Evolutionary conservation across 2,888 invertebrate species (phyloP).

Genomic region (Subacronicta megacephala): DNA sequence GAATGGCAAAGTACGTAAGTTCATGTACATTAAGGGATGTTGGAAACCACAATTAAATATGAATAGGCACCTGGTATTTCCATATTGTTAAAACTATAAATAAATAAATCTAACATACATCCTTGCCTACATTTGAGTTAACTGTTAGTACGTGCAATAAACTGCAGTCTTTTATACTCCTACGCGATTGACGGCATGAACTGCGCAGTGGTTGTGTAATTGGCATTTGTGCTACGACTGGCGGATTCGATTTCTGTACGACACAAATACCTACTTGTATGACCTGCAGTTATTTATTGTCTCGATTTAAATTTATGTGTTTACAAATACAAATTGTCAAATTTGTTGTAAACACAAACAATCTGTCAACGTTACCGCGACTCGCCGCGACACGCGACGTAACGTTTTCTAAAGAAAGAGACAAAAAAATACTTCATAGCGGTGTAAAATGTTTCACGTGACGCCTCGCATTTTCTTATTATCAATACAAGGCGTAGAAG

Average conservation of each 20-base stretch:
- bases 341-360: too few species aligned
- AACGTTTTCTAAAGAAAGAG: too few species aligned
- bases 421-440: slow-evolving; percentile 1
- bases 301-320: too few species aligned
- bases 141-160: too few species aligned
- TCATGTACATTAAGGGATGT: slow-evolving; percentile 15
- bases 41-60: slow-evolving; percentile 7
- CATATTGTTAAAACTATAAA: slow-evolving; percentile 3
- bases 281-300: neutral
- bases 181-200: too few species aligned
- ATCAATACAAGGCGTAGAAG: slow-evolving; percentile 32
- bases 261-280: neutral
- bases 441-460: slow-evolving; percentile 18
- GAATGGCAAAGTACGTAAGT: slow-evolving; percentile 2
- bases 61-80: slow-evolving; percentile 14
- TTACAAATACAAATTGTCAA: too few species aligned
- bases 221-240: too few species aligned
- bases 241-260: neutral
- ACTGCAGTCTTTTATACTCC: slow-evolving; percentile 1
- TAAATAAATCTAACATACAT: slow-evolving; percentile 1
- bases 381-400: too few species aligned
- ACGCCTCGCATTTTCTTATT: slow-evolving; percentile 22
- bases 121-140: slow-evolving; percentile 5
- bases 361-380: too few species aligned
- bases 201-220: too few species aligned